phyloP scores from a whole-genome alignment of 1,140 invertebrate species.

The Hyles euphorbiae region DNA sequence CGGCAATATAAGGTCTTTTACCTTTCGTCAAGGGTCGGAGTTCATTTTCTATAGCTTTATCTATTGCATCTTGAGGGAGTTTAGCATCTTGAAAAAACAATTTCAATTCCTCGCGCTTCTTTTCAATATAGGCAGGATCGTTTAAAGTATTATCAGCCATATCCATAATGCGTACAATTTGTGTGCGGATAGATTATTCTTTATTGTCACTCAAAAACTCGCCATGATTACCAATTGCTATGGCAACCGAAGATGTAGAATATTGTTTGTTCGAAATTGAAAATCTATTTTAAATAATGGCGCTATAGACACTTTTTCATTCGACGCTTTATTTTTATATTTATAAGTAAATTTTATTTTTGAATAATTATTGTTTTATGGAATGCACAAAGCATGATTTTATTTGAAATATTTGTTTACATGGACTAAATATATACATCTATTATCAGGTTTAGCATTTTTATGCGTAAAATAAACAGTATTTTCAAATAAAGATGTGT shows the following conservation, averaged over 20 bases:
- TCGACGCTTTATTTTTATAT: neutral
- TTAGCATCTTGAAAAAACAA: slow-evolving; percentile 54
- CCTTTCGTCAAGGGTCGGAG: slow-evolving; percentile 37
- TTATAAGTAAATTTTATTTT: neutral
- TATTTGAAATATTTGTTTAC: no score
- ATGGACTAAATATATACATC: no score
- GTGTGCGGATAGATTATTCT: neutral
- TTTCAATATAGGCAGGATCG: slow-evolving; percentile 34
- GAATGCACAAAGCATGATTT: neutral
- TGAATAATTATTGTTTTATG: slow-evolving; percentile 4
- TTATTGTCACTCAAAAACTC: no score
- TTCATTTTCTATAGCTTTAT: slow-evolving; percentile 61
- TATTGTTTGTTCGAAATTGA: slow-evolving; percentile 31
- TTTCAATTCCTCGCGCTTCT: slow-evolving; percentile 48
- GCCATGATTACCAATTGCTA: slow-evolving; percentile 19
- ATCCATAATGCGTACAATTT: slow-evolving; percentile 3
- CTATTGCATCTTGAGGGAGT: slow-evolving; percentile 40
- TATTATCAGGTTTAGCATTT: no score
- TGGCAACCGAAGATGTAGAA: slow-evolving; percentile 17
- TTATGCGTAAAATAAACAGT: no score
- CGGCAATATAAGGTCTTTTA: slow-evolving; percentile 47
- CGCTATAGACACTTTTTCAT: neutral
- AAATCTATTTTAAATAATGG: slow-evolving; percentile 11
- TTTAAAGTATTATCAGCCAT: slow-evolving; percentile 19
- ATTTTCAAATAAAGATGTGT: no score